Conservation (phyloP, 2,797 vertebrate genomes). For the Anabacerthia variegaticeps region DNA sequence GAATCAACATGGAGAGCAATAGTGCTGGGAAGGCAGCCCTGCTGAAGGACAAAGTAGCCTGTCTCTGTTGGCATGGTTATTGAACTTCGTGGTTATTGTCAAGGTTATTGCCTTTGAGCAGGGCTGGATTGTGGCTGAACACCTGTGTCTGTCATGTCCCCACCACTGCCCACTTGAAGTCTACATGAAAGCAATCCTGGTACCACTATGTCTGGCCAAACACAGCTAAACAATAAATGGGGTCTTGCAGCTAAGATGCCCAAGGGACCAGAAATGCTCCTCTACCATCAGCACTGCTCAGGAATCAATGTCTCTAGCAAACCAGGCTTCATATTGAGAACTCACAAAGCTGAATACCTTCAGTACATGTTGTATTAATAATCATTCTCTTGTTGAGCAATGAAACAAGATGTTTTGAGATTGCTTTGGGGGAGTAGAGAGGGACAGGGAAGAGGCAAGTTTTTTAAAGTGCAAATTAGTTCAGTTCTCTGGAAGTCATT, state of each 20-base stretch:
- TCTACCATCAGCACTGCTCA: neutral
- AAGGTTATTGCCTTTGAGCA: neutral
- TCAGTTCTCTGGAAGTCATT: neutral
- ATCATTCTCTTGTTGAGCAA: neutral
- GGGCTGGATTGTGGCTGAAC: neutral
- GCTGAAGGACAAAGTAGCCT: neutral
- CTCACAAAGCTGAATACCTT: neutral
- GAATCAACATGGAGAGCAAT: neutral
- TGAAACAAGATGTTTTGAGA: neutral
- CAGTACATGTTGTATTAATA: neutral
- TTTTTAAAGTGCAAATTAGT: neutral
- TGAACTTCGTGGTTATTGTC: neutral
- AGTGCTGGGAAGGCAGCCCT: neutral
- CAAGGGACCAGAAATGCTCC: neutral
- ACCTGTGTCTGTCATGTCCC: neutral
- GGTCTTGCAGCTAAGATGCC: neutral
- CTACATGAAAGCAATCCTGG: rapidly evolving
- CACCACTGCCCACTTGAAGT: neutral
- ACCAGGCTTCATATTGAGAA: neutral
- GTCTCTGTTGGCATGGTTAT: neutral
- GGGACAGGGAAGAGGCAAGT: neutral
- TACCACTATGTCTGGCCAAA: neutral
- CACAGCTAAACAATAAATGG: neutral
- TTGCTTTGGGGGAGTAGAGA: neutral
- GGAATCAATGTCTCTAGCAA: neutral